phyloP scores from a whole-genome alignment of 2,888 invertebrate genomes.

The Drosophila tripunctata region DNA sequence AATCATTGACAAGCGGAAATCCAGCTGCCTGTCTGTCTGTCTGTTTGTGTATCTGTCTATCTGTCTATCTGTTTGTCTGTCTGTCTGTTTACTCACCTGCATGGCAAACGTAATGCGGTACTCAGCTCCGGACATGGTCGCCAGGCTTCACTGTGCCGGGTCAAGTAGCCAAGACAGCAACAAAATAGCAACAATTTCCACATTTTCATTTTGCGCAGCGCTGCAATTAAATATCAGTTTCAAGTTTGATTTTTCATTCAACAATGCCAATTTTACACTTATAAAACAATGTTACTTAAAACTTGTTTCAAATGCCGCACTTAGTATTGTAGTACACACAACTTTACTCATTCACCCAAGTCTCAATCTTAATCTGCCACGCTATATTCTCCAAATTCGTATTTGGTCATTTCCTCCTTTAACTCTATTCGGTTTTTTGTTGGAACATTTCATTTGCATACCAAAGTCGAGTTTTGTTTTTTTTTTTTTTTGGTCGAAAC shows the following conservation, averaged over 20 bases:
- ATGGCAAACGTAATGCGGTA: conserved; percentile 90
- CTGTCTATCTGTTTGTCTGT: conserved; percentile 19
- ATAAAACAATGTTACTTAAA: conserved; percentile 10
- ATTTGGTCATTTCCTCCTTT: conserved; percentile 72
- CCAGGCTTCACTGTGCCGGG: conserved; percentile 85
- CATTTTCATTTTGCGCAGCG: conserved; percentile 48
- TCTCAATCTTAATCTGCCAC: conserved; percentile 23
- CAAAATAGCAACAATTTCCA: conserved; percentile 49
- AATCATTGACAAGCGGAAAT: conserved; percentile 65
- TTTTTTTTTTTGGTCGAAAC: conserved; percentile 28
- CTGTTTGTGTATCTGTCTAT: conserved; percentile 24
- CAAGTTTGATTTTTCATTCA: conserved; percentile 29
- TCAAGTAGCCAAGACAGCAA: conserved; percentile 75
- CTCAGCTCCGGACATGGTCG: conserved; percentile 91
- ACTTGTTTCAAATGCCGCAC: conserved; percentile 50
- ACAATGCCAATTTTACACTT: conserved; percentile 22
- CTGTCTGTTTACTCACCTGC: conserved; percentile 85
- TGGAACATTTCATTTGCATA: conserved; percentile 71
- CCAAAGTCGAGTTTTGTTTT: conserved; percentile 24
- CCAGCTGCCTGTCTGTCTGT: conserved; percentile 17
- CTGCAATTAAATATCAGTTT: conserved; percentile 13
- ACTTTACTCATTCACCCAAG: conserved; percentile 11
- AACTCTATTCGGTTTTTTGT: conserved; percentile 30
- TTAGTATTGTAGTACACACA: no score
- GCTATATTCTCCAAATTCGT: conserved; percentile 18